Conservation (phyloP, 2,797 vertebrate species). For the Delichon dasypus region DNA sequence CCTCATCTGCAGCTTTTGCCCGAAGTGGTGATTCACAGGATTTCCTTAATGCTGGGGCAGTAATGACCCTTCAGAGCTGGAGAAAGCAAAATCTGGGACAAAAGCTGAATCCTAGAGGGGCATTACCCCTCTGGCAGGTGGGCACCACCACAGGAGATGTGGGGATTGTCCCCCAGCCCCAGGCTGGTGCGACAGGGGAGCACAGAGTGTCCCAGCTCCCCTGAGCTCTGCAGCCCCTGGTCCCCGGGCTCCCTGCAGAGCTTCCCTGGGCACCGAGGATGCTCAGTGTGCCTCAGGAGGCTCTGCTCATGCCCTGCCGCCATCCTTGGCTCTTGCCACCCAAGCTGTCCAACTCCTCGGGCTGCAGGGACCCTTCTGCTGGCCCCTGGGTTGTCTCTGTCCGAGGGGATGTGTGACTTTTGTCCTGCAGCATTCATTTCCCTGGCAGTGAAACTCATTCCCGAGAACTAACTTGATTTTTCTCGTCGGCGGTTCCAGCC, state of each 20-base stretch:
- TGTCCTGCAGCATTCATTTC: background rate
- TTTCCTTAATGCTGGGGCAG: no score
- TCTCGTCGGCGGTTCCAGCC: background rate
- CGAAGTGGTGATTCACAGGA: background rate
- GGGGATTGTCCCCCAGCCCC: background rate
- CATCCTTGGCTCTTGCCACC: background rate
- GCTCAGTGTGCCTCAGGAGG: background rate
- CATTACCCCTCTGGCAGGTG: background rate
- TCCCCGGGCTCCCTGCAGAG: background rate
- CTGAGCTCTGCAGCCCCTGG: background rate
- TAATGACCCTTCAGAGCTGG: background rate
- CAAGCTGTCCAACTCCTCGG: background rate
- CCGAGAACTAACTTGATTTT: background rate
- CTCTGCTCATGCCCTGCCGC: background rate
- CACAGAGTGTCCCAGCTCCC: background rate
- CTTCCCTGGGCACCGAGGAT: fast-evolving
- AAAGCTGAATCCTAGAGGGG: fast-evolving
- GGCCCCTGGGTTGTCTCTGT: background rate
- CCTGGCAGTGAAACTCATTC: background rate
- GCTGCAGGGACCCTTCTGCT: background rate
- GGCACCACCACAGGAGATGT: fast-evolving
- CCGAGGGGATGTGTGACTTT: fast-evolving
- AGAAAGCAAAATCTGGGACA: background rate
- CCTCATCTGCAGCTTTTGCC: background rate
- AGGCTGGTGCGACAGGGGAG: background rate